Evolutionary conservation across 2,888 invertebrate species (phyloP), one percentile per base, ranked within the genome.

Genomic region (Julus scandinavius): DNA sequence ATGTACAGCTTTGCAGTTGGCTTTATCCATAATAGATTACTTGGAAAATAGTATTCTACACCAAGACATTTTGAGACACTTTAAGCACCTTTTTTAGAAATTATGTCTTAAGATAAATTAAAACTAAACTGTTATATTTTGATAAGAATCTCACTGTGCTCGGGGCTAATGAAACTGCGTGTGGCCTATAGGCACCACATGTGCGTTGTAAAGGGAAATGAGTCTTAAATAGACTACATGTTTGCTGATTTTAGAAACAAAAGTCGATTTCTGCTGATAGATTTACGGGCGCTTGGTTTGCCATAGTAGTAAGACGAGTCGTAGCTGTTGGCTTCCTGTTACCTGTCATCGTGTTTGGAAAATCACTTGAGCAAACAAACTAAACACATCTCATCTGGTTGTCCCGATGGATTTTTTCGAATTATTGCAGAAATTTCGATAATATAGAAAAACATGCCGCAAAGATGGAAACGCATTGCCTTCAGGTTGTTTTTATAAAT

Each of bases 341-440:
- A 58, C n/a, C 58, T 58, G n/a, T 58, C 58, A 11, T 58, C 72
- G 72, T 72, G 72, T 72, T 72, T 72, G 5, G 72, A n/a, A n/a
- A n/a, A 58, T 58, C 58, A n/a, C 72, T 72, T 72, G 29, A 72
- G 72, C 29, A 72, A 72, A 72, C 72, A 72, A 72, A 72, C 72
- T 20, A 72, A 72, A 29, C 15, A 2, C 72, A 29, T 72, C 29
- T 72, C 72, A 29, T 72, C 72, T 72, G 72, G 29, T 72, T 17
- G 72, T 2, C 15, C 72, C 72, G 29, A 72, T 58, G 58, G 58
- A 49, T 49, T 49, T 49, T 49, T n/a, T n/a, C n/a, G n/a, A n/a
- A n/a, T n/a, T n/a, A n/a, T n/a, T n/a, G n/a, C n/a, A n/a, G n/a
- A n/a, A n/a, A n/a, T n/a, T n/a, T n/a, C n/a, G n/a, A n/a, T n/a